Evolutionary conservation across 2,797 vertebrate genomes (phyloP), one percentile per base, ranked within the genome.

Genomic region (Cynopterus sphinx): DNA sequence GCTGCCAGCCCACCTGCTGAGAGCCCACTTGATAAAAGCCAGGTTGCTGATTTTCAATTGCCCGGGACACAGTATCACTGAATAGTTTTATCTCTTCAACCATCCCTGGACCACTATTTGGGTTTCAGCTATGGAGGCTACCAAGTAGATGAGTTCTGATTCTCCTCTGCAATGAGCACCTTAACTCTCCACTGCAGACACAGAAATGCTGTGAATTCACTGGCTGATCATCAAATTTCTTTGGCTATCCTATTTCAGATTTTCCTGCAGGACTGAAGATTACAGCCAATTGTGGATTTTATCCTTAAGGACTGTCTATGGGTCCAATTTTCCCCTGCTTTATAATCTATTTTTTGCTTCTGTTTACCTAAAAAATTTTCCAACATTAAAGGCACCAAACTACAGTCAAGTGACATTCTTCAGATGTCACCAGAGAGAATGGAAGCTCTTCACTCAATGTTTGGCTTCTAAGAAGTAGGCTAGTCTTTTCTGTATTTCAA

Each of bases 1-100:
- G 95, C 73, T 89, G 93, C n/a, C n/a, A 79, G 33, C 70, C 87
- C 41, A 33, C 0, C 77, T 97, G 87, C 75, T 90, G 74, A 3
- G 2, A 84, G 61, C 70, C 87, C 36, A 33, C 0, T 73, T 97
- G 85, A 19, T 97, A 31, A 96, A 77, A 51, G 7, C 43, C 55
- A 91, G 4, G 5, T 28, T 90, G 57, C 49, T 93, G 57, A 61
- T 70, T 87, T 21, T 33, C 31, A 75, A 4, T 49, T 88, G 55
- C 71, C 49, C 59, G 82, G 70, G 16, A 70, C 39, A 59, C 5
- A 59, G 19, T 41, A 22, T 63, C 78, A 85, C 43, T 79, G 51
- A 92, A 65, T 10, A 63, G 39, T 26, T 11, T 11, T 41, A 68
- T 78, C 46, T 57, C 31, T 21, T 93, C 63, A 39, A 59, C 36